Evolutionary conservation across 1,140 invertebrate species (phyloP).

Genomic region (Lamellibrachia luymesi): DNA sequence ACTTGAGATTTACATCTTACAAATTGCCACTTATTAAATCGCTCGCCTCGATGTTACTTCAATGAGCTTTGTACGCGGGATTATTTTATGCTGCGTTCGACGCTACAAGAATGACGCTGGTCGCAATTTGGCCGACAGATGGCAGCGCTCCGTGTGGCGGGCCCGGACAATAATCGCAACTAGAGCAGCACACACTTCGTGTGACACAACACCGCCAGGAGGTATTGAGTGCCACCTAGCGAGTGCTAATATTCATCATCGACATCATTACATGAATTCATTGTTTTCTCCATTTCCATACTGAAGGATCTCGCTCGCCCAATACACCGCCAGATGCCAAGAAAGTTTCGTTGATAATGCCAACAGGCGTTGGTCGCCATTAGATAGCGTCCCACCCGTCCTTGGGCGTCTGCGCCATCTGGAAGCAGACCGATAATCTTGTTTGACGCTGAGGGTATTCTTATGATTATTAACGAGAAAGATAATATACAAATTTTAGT

Average conservation of each 20-base stretch:
- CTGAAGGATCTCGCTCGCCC: neutral
- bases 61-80: neutral
- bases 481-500: neutral
- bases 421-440: neutral
- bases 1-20: constrained; percentile 1
- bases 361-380: neutral
- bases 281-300: constrained; percentile 1
- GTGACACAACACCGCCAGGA: neutral
- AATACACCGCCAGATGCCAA: neutral
- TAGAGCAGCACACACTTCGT: neutral
- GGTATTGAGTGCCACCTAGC: constrained; percentile 3
- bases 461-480: neutral
- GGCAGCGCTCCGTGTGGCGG: neutral
- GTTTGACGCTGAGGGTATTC: neutral
- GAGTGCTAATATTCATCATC: neutral
- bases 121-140: neutral
- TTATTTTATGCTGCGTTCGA: neutral
- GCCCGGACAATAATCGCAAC: neutral
- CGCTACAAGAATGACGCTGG: neutral
- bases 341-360: neutral
- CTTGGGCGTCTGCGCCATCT: neutral
- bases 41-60: neutral
- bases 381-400: neutral
- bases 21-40: neutral
- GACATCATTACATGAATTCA: neutral